Conservation (phyloP, 1,140 invertebrate species). For the Ceratitis capitata region DNA sequence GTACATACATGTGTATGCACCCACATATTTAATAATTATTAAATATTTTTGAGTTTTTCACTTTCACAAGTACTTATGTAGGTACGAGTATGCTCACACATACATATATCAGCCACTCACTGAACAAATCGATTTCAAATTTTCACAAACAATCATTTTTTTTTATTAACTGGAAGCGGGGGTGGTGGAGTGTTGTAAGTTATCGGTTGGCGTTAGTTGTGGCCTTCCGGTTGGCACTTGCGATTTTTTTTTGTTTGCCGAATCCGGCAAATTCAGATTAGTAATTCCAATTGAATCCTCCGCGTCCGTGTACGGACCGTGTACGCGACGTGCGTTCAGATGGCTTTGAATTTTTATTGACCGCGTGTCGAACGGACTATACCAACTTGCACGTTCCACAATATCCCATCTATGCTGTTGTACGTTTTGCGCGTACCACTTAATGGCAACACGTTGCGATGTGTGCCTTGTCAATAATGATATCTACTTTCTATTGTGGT, state of each 20-base stretch:
- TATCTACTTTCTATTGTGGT: background rate
- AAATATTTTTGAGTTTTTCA: background rate
- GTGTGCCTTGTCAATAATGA: background rate
- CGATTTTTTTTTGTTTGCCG: conserved; percentile 8
- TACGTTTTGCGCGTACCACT: conserved; percentile 34
- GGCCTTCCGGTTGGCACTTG: conserved; percentile 24
- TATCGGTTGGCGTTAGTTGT: background rate
- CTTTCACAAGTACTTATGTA: background rate
- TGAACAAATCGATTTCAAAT: background rate
- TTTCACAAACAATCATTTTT: background rate
- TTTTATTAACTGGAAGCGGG: background rate
- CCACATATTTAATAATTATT: background rate
- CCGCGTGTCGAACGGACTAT: conserved; percentile 17
- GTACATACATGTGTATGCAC: background rate
- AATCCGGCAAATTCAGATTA: conserved; percentile 47
- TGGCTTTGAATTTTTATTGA: conserved; percentile 49
- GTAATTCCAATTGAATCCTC: conserved; percentile 45
- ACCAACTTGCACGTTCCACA: conserved; percentile 4
- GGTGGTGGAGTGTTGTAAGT: background rate
- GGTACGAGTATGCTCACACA: no score
- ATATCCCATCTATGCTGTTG: background rate
- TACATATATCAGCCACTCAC: no score
- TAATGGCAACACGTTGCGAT: conserved; percentile 25
- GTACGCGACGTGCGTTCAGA: conserved; percentile 51
- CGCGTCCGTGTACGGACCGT: background rate